phyloP scores from a whole-genome alignment of 2,888 invertebrate species.

The Drosophila pseudotakahashii region DNA sequence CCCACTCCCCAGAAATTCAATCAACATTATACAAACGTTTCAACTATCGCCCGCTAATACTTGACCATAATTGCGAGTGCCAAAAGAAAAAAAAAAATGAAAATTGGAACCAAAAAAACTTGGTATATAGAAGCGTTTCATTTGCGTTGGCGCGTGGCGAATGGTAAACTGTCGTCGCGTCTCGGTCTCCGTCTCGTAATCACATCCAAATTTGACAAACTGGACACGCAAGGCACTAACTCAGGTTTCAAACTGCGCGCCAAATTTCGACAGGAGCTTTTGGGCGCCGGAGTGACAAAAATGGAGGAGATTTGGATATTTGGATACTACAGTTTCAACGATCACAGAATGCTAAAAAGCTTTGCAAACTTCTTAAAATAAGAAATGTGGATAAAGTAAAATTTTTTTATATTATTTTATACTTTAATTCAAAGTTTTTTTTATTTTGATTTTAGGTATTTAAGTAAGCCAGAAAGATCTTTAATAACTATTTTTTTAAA shows the following conservation, averaged over 20 bases:
- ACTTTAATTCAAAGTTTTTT: too few species aligned
- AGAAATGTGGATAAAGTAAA: too few species aligned
- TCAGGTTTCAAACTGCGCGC: constrained; percentile 51
- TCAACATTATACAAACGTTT: constrained; percentile 28
- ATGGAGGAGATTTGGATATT: background rate
- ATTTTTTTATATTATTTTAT: background rate
- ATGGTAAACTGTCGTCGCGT: constrained; percentile 20
- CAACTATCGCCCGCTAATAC: constrained; percentile 17
- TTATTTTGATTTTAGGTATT: background rate
- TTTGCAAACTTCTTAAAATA: constrained; percentile 47
- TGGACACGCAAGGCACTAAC: constrained; percentile 44
- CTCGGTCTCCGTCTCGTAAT: constrained; percentile 30
- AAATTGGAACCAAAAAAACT: background rate
- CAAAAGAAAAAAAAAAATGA: constrained; percentile 4
- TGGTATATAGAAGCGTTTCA: constrained; percentile 10
- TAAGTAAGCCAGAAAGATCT: too few species aligned
- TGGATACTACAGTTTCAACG: constrained; percentile 18
- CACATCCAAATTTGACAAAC: constrained; percentile 47
- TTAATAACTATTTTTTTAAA: background rate
- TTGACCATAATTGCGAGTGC: constrained; percentile 15
- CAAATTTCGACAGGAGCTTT: constrained; percentile 6
- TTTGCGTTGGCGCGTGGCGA: constrained; percentile 51
- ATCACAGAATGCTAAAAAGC: constrained; percentile 4
- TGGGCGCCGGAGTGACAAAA: constrained; percentile 31
- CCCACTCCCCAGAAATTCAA: constrained; percentile 17